Base-by-base conservation (phyloP, 2,113 vertebrate species). In the Callopanchax toddi region DNA sequence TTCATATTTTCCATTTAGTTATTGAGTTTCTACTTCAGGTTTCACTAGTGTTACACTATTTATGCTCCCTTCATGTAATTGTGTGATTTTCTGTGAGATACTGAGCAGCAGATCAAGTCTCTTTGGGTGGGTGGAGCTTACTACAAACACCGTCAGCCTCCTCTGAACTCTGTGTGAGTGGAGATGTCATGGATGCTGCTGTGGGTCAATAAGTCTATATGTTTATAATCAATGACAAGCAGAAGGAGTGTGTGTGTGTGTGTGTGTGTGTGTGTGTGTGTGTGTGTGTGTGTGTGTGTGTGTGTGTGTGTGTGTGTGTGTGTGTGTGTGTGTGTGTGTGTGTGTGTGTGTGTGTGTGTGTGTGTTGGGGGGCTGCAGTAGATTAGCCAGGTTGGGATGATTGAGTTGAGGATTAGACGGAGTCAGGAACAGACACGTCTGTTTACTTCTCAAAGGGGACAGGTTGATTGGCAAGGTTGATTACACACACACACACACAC, bases 341-440 rank as follows among this genome's bases (percentile, higher is more conserved):
- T 45, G 34, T 76, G 36, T 64, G 57, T 68, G 71, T 68, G 66
- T 36, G 36, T 44, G 17, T 1, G 32, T 12, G 40, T 17, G 32
- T 2, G 20, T 56, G 68, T 51, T 20, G 59, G 76, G 78, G 68
- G 25, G 40, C 32, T 37, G 36, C 12, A 43, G 59, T 82, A 87
- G 87, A 86, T 86, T 86, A 87, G 85, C 72, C 71, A 74, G 78
- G 70, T 85, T 85, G 78, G 76, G 78, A 82, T 81, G 80, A 89
- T 79, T 89, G 86, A 82, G 62, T 82, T 79, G 84, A 86, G 90
- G 86, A 89, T 87, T 85, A 83, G 77, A 81, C 67, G 76, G 81
- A 78, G 64, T 85, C 55, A 40, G 72, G 76, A 82, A 72, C 57
- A 81, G 83, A 85, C 83, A 80, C 55, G 60, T 82, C 82, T 87